Evolutionary conservation across 2,888 invertebrate species (phyloP).

Genomic region (Axea sp.): DNA sequence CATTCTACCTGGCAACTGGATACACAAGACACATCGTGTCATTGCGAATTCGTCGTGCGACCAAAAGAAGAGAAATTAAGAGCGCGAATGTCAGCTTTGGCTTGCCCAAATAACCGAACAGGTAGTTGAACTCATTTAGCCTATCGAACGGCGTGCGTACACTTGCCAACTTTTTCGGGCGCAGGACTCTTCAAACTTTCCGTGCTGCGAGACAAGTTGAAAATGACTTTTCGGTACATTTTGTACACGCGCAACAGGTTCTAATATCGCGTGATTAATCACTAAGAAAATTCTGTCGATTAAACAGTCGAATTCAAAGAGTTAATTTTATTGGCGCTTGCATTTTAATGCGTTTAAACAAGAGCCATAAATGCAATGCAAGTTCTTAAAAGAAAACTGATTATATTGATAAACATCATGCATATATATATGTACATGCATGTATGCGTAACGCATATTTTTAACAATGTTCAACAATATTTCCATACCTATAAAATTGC

Average conservation of each 20-base stretch:
- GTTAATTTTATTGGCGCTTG: conserved; percentile 60
- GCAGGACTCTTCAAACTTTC: conserved; percentile 35
- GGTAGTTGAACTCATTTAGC: conserved; percentile 47
- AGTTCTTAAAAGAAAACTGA: too few relatives aligned
- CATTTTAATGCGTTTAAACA: conserved; percentile 77
- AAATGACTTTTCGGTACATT: conserved; percentile 47
- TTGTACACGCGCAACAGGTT: conserved; percentile 72
- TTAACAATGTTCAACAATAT: too few relatives aligned
- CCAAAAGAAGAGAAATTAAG: conserved; percentile 26
- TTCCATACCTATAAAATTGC: too few relatives aligned
- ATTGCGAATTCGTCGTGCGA: conserved; percentile 47
- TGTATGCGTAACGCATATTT: too few relatives aligned
- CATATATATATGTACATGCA: too few relatives aligned
- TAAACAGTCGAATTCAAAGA: conserved; percentile 66
- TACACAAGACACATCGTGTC: conserved; percentile 55
- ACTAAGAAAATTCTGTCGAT: conserved; percentile 67
- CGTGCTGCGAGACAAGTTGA: conserved; percentile 21
- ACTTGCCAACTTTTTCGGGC: conserved; percentile 46
- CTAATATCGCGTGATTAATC: conserved; percentile 71
- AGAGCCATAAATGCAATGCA: conserved; percentile 78
- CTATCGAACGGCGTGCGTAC: conserved; percentile 26
- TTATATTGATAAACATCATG: too few relatives aligned
- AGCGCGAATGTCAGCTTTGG: conserved; percentile 6
- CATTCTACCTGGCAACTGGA: conserved; percentile 62
- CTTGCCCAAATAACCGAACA: conserved; percentile 6